A percentile compares a stretch with the other conserved stretches of the same genome.
Conservation (phyloP, 2,888 invertebrate species). For the Tricholauxania praeusta region DNA sequence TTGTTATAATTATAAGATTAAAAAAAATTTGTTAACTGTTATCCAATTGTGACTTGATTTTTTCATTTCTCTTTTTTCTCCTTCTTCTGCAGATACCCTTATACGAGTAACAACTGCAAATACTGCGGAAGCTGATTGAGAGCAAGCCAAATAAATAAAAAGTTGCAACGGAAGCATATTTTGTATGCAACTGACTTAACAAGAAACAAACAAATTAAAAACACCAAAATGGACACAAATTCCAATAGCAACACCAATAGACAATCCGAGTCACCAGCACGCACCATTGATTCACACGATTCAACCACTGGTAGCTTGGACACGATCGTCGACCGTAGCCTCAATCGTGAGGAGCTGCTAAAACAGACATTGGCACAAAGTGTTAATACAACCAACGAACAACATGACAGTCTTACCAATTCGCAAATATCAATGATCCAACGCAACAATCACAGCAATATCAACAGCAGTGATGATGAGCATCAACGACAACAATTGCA, state of each 20-base stretch:
- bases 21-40: no score
- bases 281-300: conserved; percentile 65
- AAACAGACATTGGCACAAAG: conserved; percentile 59
- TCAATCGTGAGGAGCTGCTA: conserved; percentile 55
- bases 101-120: neutral
- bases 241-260: conserved; percentile 43
- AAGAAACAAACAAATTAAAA: conserved; percentile 6
- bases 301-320: conserved; percentile 66
- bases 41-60: no score
- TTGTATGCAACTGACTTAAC: neutral
- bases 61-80: neutral
- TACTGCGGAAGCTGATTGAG: conserved; percentile 5
- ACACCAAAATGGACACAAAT: conserved; percentile 36
- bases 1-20: no score
- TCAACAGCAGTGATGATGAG: conserved; percentile 28
- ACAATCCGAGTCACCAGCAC: conserved; percentile 66
- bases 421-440: conserved; percentile 64
- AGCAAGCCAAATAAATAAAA: neutral
- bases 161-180: conserved; percentile 9
- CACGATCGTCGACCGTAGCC: conserved; percentile 64
- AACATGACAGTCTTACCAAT: conserved; percentile 61
- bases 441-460: conserved; percentile 46
- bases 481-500: conserved; percentile 46
- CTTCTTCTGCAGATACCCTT: neutral
- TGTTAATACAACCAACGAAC: conserved; percentile 60